These are phyloP conservation scores for Spea bombifrons DNA, from an alignment of 2,113 vertebrate species.

Conservation along the genomic window DNA sequence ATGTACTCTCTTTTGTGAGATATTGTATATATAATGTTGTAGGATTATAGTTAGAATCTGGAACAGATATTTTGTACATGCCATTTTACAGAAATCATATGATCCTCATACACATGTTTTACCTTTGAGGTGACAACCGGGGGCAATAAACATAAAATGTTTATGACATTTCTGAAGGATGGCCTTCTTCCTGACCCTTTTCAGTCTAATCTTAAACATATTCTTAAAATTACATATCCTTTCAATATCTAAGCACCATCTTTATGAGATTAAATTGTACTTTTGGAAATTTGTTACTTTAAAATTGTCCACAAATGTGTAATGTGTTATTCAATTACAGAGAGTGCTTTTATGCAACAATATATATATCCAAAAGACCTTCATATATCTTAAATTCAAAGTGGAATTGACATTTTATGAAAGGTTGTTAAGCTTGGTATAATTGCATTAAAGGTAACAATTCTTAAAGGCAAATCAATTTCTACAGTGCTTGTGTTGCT, in stretches of 20 bases:
- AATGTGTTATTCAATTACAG: slow-evolving; percentile 22
- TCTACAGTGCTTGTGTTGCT: background rate
- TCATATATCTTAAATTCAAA: slow-evolving; percentile 27
- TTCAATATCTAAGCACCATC: slow-evolving; percentile 4
- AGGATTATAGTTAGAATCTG: too few species aligned
- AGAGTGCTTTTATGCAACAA: background rate
- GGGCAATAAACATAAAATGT: slow-evolving; percentile 2
- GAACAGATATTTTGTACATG: too few species aligned
- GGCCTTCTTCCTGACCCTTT: background rate
- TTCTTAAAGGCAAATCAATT: slow-evolving; percentile 34
- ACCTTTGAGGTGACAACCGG: background rate
- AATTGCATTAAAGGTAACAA: slow-evolving; percentile 34
- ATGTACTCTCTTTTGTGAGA: too few species aligned
- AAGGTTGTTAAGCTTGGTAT: slow-evolving; percentile 19
- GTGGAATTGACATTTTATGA: slow-evolving; percentile 19
- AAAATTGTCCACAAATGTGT: slow-evolving; percentile 6
- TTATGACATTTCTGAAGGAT: slow-evolving; percentile 5
- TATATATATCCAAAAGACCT: slow-evolving; percentile 13
- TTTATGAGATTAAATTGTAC: background rate
- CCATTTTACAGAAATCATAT: background rate
- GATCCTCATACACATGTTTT: background rate
- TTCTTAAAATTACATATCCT: background rate
- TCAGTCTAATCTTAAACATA: background rate
- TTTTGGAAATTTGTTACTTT: background rate
- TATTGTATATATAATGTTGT: too few species aligned